Percentiles rank a stretch among this genome's conserved stretches.
Conservation (phyloP, 1,140 invertebrate genomes). For the Anastrepha ludens region DNA sequence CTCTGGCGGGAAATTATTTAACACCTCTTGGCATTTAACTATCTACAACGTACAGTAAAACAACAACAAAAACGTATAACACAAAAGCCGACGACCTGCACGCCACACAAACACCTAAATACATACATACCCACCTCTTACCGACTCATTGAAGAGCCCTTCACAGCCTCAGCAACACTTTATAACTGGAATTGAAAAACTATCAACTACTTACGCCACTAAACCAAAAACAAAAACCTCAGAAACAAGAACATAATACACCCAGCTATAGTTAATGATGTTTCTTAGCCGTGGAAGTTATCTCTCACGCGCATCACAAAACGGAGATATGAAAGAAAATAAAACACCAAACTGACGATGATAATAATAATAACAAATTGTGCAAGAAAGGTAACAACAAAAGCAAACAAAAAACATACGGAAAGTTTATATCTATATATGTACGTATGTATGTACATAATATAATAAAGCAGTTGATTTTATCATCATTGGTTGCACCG, state of each 20-base stretch:
- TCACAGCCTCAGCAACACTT: background rate
- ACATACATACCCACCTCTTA: background rate
- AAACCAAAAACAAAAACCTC: background rate
- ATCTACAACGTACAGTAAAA: too few relatives aligned
- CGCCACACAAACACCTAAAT: background rate
- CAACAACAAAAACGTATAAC: background rate
- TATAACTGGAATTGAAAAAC: background rate
- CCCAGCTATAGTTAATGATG: background rate
- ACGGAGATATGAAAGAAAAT: background rate
- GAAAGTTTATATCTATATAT: background rate
- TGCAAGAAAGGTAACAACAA: background rate
- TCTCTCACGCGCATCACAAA: constrained; percentile 6
- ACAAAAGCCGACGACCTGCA: background rate
- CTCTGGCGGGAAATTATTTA: background rate
- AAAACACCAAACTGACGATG: background rate
- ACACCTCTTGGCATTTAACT: background rate
- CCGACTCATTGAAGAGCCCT: background rate
- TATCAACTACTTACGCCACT: background rate
- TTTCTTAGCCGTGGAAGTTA: constrained; percentile 1
- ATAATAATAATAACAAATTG: constrained; percentile 46
- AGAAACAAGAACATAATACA: background rate
- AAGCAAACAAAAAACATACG: background rate
- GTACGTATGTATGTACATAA: background rate
- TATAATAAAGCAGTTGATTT: constrained; percentile 48
- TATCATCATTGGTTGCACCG: background rate